Evolutionary conservation across 2,113 vertebrate genomes (phyloP).

Genomic region (Megaceryle torquata): DNA sequence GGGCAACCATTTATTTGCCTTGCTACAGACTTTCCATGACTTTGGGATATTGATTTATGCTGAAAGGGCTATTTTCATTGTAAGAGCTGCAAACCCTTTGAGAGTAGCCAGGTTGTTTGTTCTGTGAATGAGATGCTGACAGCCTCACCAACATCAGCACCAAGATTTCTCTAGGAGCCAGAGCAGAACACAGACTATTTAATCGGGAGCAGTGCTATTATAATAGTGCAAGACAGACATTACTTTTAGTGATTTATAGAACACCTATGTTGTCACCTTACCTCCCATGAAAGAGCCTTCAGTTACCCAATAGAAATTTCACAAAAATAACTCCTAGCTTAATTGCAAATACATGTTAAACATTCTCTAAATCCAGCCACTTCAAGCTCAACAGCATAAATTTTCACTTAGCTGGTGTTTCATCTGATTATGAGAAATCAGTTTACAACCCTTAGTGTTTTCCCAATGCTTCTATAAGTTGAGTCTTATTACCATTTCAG

Average conservation of each 20-base stretch:
- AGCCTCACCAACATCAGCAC: background rate
- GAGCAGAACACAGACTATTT: background rate
- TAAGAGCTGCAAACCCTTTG: background rate
- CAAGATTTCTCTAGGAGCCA: background rate
- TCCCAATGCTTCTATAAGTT: background rate
- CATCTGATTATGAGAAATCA: background rate
- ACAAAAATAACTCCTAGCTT: background rate
- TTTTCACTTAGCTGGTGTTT: background rate
- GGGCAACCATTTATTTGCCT: background rate
- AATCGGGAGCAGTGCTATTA: background rate
- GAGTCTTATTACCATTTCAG: background rate
- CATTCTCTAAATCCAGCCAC: background rate
- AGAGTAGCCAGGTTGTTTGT: background rate
- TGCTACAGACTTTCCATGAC: background rate
- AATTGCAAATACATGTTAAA: slow-evolving; percentile 3
- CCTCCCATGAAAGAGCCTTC: background rate
- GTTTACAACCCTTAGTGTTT: background rate
- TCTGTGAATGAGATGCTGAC: background rate
- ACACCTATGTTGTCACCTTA: background rate
- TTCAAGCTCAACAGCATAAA: background rate
- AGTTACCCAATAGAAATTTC: background rate
- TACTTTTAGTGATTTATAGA: slow-evolving; percentile 27
- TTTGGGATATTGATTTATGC: slow-evolving; percentile 10
- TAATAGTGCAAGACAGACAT: background rate
- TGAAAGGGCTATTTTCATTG: background rate